phyloP scores from a whole-genome alignment of 2,113 vertebrate genomes.

The Indicator maculatus region DNA sequence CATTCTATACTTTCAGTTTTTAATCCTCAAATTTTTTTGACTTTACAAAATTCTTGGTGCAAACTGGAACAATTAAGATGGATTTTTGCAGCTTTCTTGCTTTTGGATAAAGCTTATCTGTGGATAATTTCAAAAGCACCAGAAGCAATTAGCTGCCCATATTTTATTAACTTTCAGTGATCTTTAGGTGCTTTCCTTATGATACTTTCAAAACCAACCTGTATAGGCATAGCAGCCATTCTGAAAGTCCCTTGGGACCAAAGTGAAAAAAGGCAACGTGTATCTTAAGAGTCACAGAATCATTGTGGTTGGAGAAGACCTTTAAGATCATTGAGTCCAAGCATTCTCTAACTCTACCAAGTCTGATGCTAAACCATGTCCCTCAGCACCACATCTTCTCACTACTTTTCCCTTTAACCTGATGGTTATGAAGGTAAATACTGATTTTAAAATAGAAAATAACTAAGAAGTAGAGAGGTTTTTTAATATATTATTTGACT shows the following conservation, averaged over 20 bases:
- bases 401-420: too few relatives aligned
- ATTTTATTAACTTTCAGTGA: background rate
- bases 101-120: background rate
- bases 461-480: fast-evolving
- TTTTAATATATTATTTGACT: background rate
- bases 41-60: background rate
- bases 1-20: background rate
- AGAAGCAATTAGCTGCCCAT: background rate
- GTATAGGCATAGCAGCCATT: background rate
- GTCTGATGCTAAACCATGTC: too few relatives aligned
- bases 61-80: background rate
- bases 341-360: too few relatives aligned
- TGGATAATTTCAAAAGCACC: background rate
- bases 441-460: background rate
- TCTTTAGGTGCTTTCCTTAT: background rate
- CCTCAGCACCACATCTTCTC: too few relatives aligned
- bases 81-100: background rate
- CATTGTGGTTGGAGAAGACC: too few relatives aligned
- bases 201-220: background rate
- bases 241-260: background rate
- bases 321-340: too few relatives aligned
- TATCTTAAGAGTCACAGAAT: background rate
- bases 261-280: background rate
- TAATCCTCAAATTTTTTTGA: background rate
- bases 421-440: background rate